phyloP scores from a whole-genome alignment of 2,888 invertebrate species.

The Drosophila neutralis region DNA sequence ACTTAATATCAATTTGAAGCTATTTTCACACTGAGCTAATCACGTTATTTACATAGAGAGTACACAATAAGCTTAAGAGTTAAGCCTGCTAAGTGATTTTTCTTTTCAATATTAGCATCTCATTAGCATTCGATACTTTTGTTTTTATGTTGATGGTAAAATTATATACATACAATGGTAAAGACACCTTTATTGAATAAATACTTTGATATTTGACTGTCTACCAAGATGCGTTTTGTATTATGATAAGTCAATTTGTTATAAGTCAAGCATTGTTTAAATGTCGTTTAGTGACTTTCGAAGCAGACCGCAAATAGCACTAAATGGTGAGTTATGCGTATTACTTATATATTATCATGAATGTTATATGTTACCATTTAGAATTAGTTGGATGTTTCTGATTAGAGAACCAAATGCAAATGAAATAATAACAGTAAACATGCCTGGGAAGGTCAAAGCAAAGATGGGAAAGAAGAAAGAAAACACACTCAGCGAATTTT shows the following conservation, averaged over 20 bases:
- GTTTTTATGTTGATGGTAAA: constrained; percentile 33
- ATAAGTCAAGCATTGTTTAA: constrained; percentile 32
- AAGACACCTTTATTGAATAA: constrained; percentile 31
- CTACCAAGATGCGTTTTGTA: constrained; percentile 7
- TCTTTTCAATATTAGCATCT: constrained; percentile 53
- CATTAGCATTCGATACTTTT: constrained; percentile 76
- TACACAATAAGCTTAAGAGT: constrained; percentile 30
- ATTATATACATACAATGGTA: constrained; percentile 45
- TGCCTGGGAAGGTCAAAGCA: constrained; percentile 43
- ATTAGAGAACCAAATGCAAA: constrained; percentile 36
- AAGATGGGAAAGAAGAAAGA: constrained; percentile 1
- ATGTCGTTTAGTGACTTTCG: constrained; percentile 21
- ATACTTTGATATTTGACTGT: constrained; percentile 35
- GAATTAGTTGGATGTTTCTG: constrained; percentile 22
- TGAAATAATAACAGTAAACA: constrained; percentile 42
- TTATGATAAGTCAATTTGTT: constrained; percentile 27
- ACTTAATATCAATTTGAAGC: neutral
- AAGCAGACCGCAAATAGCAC: constrained; percentile 13
- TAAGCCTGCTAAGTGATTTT: constrained; percentile 34
- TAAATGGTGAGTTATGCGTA: constrained; percentile 10
- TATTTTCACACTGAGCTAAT: constrained; percentile 9
- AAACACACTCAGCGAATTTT: constrained; percentile 19
- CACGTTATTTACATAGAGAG: constrained; percentile 48
- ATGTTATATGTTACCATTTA: constrained; percentile 34
- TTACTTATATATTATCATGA: constrained; percentile 20